Base-by-base conservation (phyloP, 1,140 invertebrate genomes). In the Cecropterus lyciades region DNA sequence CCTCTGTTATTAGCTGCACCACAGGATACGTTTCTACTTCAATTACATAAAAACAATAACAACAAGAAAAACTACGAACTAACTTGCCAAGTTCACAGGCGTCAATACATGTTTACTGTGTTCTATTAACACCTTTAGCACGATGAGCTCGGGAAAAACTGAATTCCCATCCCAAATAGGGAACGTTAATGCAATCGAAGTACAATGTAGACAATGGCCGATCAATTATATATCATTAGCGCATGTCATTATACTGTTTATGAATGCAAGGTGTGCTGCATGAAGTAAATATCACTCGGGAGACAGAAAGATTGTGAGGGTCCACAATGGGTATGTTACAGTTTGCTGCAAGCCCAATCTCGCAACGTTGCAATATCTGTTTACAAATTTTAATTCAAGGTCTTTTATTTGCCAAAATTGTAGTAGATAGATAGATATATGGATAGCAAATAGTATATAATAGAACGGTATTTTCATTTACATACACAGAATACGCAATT, bases 181-280 rank as follows among this genome's bases (percentile, higher is more conserved):
- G 49, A 52, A 52, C 33, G 49, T 52, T 52, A 52, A 52, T 33
- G 13, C 51, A 53, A 37, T 37, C n/a, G 27, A 53, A 15, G 27
- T 30, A 37, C 51, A 17, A 37, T 20, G 40, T 43, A 53, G 24
- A 53, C 51, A 53, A 53, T 53, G 33, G 51, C 13, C 24, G 51
- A 53, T 53, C 51, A 53, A 43, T 53, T 53, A 37, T 37, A 53
- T 33, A 53, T 53, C 51, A 53, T 53, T 17, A 37, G 30, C 30
- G 27, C 30, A 53, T 53, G 17, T 53, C 13, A 53, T 15, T 53
- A 53, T 53, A 30, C 49, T 30, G 24, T 9, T 52, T 52, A 17
- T 15, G 49, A 49, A 20, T 49, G 46, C 16, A 49, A 24, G 46
- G 46, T 24, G 46, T 4, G 17, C 33, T 37, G 33, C 7, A 5